Conservation (phyloP, 2,113 vertebrate genomes). For the Hippocampus zosterae region DNA sequence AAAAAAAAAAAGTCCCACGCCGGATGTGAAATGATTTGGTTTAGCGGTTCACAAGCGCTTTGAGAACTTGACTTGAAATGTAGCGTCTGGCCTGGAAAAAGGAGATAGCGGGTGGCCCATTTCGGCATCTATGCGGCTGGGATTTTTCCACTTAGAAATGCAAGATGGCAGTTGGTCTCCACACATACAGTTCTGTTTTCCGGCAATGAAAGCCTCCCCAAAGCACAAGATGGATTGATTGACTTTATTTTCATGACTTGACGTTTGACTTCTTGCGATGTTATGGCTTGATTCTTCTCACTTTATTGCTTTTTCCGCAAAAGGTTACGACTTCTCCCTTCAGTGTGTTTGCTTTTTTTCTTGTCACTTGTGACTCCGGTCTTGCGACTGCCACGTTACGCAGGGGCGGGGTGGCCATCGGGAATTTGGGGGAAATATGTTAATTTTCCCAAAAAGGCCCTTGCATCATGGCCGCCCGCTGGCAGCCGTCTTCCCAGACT, state of each 20-base stretch:
- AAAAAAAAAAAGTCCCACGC: conserved; percentile 49
- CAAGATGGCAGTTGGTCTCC: conserved; percentile 21
- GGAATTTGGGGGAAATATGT: too few relatives aligned
- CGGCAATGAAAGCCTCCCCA: conserved; percentile 22
- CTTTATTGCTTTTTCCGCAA: neutral
- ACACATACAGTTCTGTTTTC: neutral
- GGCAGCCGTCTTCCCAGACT: too few relatives aligned
- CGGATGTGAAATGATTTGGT: conserved; percentile 52
- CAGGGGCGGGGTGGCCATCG: too few relatives aligned
- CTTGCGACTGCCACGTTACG: too few relatives aligned
- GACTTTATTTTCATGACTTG: conserved; percentile 1
- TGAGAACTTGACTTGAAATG: conserved; percentile 45
- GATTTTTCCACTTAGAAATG: conserved; percentile 52
- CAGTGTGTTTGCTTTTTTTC: neutral
- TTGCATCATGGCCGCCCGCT: too few relatives aligned
- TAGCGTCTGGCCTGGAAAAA: conserved; percentile 44
- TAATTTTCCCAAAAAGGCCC: too few relatives aligned
- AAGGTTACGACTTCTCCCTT: too few relatives aligned
- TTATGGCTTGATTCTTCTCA: neutral
- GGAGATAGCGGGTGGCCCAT: conserved; percentile 41
- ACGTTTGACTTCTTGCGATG: neutral
- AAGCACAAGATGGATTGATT: conserved; percentile 26
- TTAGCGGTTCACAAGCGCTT: conserved; percentile 40
- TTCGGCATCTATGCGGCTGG: conserved; percentile 38
- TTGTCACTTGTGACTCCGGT: neutral